Conservation (phyloP, 1,140 invertebrate species). For the Wiebesia pumilae region DNA sequence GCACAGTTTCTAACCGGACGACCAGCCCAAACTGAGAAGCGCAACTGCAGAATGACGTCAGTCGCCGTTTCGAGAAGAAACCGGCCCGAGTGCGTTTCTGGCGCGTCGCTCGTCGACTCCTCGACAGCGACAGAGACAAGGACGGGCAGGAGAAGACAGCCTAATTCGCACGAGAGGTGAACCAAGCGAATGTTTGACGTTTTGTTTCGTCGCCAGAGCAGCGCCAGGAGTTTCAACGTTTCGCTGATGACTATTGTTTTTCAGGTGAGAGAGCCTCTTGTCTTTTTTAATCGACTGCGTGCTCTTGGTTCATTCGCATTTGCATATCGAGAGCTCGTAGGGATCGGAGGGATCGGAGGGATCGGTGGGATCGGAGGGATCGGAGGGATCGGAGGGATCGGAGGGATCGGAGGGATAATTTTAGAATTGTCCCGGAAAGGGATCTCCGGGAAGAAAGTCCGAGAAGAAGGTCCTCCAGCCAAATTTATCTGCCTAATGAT, state of each 20-base stretch:
- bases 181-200: conserved; percentile 20
- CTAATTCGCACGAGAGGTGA: conserved; percentile 22
- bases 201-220: conserved; percentile 10
- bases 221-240: neutral
- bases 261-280: neutral
- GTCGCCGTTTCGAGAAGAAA: neutral
- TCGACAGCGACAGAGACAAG: neutral
- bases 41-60: conserved; percentile 12
- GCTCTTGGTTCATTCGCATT: neutral
- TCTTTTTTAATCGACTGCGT: conserved; percentile 4
- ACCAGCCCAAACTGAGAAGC: neutral
- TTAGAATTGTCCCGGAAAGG: too few relatives aligned
- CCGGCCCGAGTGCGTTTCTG: neutral
- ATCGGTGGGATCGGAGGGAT: too few relatives aligned
- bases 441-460: too few relatives aligned
- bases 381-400: too few relatives aligned
- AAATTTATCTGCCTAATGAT: neutral
- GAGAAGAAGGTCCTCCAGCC: neutral
- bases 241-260: conserved; percentile 32
- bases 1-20: neutral
- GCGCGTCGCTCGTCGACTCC: neutral
- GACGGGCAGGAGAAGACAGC: neutral
- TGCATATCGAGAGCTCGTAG: neutral
- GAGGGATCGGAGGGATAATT: too few relatives aligned
- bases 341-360: too few relatives aligned